Evolutionary conservation across 2,113 vertebrate species (phyloP).

Genomic region (Sceloporus tristichus): DNA sequence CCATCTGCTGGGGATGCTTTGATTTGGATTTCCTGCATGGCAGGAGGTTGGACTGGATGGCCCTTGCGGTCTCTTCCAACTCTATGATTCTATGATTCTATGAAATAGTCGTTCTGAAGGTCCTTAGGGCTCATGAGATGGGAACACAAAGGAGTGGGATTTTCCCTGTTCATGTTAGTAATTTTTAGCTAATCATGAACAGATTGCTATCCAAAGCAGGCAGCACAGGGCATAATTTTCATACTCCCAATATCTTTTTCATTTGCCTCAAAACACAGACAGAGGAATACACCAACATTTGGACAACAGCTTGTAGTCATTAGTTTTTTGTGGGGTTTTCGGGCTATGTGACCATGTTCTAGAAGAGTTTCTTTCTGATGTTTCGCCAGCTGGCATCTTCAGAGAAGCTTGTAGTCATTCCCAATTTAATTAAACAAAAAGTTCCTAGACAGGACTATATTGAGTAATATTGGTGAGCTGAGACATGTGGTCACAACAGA

Average conservation of each 20-base stretch:
- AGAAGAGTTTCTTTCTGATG: too few relatives aligned
- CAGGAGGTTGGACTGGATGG: too few relatives aligned
- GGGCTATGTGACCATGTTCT: too few relatives aligned
- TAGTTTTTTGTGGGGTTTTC: too few relatives aligned
- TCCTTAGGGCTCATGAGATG: not conserved
- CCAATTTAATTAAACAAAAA: conserved; percentile 29
- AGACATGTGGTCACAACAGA: too few relatives aligned
- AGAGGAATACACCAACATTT: conserved; percentile 29
- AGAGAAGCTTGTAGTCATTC: not conserved
- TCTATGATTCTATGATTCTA: too few relatives aligned
- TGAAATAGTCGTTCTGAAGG: not conserved
- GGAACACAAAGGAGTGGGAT: not conserved
- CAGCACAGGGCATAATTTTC: accelerated
- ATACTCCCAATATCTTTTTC: not conserved
- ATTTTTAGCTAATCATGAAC: conserved; percentile 26
- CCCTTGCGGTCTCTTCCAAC: too few relatives aligned
- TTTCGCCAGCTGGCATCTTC: too few relatives aligned
- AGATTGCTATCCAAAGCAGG: not conserved
- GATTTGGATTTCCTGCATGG: too few relatives aligned
- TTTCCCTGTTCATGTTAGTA: not conserved
- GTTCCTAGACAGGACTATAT: not conserved
- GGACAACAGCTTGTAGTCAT: conserved; percentile 11
- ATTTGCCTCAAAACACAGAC: not conserved
- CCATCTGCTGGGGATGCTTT: too few relatives aligned
- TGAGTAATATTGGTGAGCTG: not conserved